phyloP scores from a whole-genome alignment of 2,113 vertebrate species.

The Indicator maculatus region DNA sequence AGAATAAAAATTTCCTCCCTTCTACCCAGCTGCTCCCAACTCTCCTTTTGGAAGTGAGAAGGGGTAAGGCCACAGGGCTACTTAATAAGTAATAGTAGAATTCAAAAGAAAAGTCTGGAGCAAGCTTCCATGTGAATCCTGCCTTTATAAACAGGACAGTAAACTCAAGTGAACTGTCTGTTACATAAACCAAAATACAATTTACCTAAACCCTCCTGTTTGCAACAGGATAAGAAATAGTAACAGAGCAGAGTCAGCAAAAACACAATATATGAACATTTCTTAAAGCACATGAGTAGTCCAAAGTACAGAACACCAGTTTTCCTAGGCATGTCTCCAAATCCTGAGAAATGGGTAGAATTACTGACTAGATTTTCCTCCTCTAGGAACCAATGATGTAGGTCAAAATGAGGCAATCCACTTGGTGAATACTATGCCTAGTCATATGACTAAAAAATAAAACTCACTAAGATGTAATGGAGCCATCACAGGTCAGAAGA shows the following conservation, averaged over 20 bases:
- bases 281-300: background rate
- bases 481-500: background rate
- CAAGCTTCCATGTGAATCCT: background rate
- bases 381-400: background rate
- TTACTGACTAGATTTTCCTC: background rate
- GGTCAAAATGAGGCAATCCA: background rate
- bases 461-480: background rate
- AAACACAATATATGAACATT: background rate
- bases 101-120: background rate
- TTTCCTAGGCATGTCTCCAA: background rate
- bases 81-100: background rate
- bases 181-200: background rate
- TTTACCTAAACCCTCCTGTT: background rate
- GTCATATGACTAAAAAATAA: background rate
- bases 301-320: background rate
- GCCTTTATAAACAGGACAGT: background rate
- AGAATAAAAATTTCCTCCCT: background rate
- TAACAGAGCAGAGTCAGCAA: background rate
- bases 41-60: background rate
- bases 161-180: background rate
- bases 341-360: background rate
- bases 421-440: background rate
- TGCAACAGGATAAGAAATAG: background rate
- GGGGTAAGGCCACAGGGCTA: background rate
- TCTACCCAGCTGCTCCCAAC: background rate